phyloP scores from a whole-genome alignment of 2,113 vertebrate genomes.

The Stomatorhinus ivindoensis region DNA sequence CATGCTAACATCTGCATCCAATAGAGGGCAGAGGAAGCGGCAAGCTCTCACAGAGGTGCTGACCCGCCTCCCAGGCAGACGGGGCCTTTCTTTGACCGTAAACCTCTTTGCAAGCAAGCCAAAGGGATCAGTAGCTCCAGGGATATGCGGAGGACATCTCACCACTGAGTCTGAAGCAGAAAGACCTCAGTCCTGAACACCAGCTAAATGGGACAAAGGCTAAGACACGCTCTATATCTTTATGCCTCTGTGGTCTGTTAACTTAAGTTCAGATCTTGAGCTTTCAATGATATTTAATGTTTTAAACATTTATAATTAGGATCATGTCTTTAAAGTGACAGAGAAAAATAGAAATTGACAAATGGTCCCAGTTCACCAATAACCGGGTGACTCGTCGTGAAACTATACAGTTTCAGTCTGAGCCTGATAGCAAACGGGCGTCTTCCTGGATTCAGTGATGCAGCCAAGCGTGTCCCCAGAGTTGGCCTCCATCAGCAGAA shows the following conservation, averaged over 20 bases:
- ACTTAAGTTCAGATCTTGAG: background rate
- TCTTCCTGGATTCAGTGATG: background rate
- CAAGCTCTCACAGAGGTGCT: background rate
- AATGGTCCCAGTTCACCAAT: background rate
- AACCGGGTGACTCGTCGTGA: background rate
- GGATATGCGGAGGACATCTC: background rate
- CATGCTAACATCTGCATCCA: constrained; percentile 10
- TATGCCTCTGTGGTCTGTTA: background rate
- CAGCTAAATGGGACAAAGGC: background rate
- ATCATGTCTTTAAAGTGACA: background rate
- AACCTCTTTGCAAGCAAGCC: background rate
- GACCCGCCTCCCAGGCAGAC: background rate
- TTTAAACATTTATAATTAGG: background rate
- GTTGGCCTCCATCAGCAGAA: background rate
- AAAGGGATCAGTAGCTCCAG: background rate
- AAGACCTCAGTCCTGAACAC: background rate
- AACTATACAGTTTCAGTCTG: background rate
- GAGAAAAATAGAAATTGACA: background rate
- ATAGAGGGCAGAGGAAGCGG: background rate
- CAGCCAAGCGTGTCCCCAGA: background rate
- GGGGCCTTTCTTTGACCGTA: background rate
- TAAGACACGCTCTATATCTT: background rate
- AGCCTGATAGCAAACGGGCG: background rate
- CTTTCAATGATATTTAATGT: background rate
- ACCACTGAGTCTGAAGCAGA: background rate